A percentile compares a stretch with the other conserved stretches of the same genome.
phyloP scores from a whole-genome alignment of 2,797 vertebrate species.

The Cheirogaleus major region DNA sequence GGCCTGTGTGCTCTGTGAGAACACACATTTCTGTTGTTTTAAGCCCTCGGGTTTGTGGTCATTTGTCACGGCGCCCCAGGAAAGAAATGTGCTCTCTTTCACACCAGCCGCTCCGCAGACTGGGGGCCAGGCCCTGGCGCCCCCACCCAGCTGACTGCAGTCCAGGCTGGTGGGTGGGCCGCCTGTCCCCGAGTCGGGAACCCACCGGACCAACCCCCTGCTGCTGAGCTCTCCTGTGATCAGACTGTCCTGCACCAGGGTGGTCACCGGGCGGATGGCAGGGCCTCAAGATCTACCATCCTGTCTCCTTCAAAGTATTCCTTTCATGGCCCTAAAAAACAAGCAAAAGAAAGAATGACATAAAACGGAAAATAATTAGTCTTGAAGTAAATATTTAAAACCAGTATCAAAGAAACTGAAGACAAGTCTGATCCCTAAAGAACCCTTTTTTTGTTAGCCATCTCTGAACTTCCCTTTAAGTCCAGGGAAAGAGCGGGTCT shows the following conservation, averaged over 20 bases:
- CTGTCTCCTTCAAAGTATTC: not conserved
- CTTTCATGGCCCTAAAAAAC: not conserved
- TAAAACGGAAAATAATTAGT: not conserved
- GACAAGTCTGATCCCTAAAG: not conserved
- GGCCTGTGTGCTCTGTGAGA: not conserved
- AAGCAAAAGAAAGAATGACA: not conserved
- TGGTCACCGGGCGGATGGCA: not conserved
- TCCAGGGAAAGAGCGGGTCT: not conserved
- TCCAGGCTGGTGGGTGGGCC: rapidly evolving
- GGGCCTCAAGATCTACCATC: not conserved
- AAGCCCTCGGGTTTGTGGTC: not conserved
- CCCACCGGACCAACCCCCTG: not conserved
- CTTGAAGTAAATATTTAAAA: not conserved
- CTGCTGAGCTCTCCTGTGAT: not conserved
- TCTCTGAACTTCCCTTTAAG: not conserved
- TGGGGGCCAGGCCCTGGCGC: not conserved
- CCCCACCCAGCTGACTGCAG: not conserved
- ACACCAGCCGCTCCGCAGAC: not conserved
- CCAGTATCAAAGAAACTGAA: not conserved
- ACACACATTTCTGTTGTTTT: not conserved
- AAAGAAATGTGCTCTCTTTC: not conserved
- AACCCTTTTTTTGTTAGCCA: not conserved
- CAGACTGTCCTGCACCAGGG: not conserved
- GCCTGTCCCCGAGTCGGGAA: not conserved
- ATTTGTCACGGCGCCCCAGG: not conserved